phyloP scores from a whole-genome alignment of 2,888 invertebrate species.

The Xylophagus ater region DNA sequence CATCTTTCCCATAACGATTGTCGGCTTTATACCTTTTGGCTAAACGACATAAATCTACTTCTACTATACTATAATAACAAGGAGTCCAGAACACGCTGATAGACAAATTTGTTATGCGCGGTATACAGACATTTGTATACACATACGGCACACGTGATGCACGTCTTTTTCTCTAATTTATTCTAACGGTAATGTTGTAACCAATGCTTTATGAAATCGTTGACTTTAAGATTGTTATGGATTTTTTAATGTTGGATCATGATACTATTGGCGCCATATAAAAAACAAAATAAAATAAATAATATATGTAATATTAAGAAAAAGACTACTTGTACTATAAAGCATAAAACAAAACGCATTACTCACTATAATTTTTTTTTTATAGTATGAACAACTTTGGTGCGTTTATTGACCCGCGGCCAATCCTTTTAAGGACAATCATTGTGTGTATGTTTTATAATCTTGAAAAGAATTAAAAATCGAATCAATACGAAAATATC shows the following conservation, averaged over 20 bases:
- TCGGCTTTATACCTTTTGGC: too few species aligned
- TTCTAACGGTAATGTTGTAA: constrained; percentile 12
- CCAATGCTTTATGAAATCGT: constrained; percentile 10
- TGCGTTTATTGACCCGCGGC: constrained; percentile 11
- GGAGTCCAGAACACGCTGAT: too few species aligned
- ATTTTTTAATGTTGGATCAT: constrained; percentile 11
- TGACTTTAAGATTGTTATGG: constrained; percentile 5
- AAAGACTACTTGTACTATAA: too few species aligned
- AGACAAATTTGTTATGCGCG: constrained; percentile 10
- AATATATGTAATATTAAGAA: too few species aligned
- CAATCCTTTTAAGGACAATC: constrained; percentile 11
- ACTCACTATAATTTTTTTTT: too few species aligned
- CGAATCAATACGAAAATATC: background rate
- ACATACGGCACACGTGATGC: constrained; percentile 2
- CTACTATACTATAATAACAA: too few species aligned
- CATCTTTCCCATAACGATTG: too few species aligned
- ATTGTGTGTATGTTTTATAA: too few species aligned
- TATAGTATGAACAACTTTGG: too few species aligned
- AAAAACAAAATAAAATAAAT: too few species aligned
- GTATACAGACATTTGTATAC: background rate
- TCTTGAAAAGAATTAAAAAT: background rate
- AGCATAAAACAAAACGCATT: too few species aligned
- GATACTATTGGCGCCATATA: constrained; percentile 8
- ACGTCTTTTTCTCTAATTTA: constrained; percentile 7
- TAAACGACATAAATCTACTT: too few species aligned